phyloP scores from a whole-genome alignment of 2,113 vertebrate species.

The Saguinus imperator region DNA sequence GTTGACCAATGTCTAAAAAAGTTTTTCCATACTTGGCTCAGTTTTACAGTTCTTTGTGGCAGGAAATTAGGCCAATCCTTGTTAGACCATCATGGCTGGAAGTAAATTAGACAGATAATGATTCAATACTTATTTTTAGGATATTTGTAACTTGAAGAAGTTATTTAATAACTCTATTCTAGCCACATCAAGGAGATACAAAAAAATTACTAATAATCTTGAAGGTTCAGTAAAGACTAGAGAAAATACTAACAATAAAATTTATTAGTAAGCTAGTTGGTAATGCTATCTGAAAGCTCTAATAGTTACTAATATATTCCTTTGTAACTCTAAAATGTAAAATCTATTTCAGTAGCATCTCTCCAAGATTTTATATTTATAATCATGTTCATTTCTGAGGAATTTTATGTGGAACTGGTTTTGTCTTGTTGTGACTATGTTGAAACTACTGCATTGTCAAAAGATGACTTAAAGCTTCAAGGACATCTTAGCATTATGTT shows the following conservation, averaged over 20 bases:
- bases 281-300: neutral
- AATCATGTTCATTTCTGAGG: neutral
- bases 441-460: neutral
- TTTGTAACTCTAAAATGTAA: neutral
- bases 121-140: neutral
- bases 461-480: conserved; percentile 11
- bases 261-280: neutral
- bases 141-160: neutral
- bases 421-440: neutral
- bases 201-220: neutral
- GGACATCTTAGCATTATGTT: neutral
- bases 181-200: neutral
- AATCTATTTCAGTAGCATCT: neutral
- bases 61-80: neutral
- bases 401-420: neutral
- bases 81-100: neutral
- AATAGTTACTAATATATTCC: neutral
- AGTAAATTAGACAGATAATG: neutral
- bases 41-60: neutral
- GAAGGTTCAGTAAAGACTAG: neutral
- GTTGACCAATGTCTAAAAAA: neutral
- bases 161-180: neutral
- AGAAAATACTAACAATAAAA: neutral
- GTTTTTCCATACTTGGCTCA: neutral
- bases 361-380: neutral